These are phyloP conservation scores for Euwallacea similis DNA, from an alignment of 1,140 invertebrate genomes.

Conservation along the genomic window DNA sequence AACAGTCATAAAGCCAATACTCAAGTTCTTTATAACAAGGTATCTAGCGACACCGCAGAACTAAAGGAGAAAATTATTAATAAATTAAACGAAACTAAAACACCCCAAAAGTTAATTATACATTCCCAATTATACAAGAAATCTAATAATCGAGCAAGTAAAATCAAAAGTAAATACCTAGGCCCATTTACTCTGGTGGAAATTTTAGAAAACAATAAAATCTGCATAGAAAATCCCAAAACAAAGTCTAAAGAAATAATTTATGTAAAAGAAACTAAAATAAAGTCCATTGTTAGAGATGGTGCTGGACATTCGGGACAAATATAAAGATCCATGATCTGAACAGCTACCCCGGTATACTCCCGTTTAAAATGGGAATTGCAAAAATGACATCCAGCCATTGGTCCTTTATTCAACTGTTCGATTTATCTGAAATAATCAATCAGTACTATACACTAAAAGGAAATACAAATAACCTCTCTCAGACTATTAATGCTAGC, in stretches of 20 bases:
- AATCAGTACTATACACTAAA: too few species aligned
- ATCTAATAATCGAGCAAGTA: neutral
- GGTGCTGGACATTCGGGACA: conserved; percentile 5
- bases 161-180: conserved; percentile 17
- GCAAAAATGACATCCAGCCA: conserved; percentile 10
- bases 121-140: conserved; percentile 13
- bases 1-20: conserved; percentile 13
- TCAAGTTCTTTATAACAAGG: conserved; percentile 10
- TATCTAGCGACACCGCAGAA: neutral
- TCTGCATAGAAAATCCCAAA: conserved; percentile 14
- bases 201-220: conserved; percentile 18
- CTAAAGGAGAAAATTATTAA: conserved; percentile 13
- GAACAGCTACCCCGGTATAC: conserved; percentile 8
- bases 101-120: neutral
- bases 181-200: conserved; percentile 14
- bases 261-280: conserved; percentile 10
- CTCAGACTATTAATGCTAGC: too few species aligned
- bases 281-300: conserved; percentile 7
- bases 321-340: conserved; percentile 13
- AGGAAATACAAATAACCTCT: too few species aligned
- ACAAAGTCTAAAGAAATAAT: neutral
- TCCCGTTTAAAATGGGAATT: conserved; percentile 24
- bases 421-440: too few species aligned
- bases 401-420: conserved; percentile 14
- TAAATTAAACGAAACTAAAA: conserved; percentile 6